Evolutionary conservation across 2,797 vertebrate species (phyloP).

Genomic region (Trachops cirrhosus): DNA sequence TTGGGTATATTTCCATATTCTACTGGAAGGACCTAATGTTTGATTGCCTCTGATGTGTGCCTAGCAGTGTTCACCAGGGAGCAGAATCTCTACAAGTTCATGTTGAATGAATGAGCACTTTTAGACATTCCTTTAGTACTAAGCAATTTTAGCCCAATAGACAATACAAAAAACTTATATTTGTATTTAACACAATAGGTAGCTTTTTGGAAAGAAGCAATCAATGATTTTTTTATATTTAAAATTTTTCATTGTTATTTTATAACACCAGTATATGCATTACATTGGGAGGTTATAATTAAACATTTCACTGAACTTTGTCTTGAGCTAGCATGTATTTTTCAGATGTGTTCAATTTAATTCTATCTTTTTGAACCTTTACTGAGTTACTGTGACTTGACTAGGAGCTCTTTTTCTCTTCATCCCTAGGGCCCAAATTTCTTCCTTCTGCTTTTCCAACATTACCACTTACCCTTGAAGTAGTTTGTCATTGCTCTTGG

Average conservation of each 20-base stretch:
- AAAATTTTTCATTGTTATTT: neutral
- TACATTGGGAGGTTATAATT: neutral
- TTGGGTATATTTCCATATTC: neutral
- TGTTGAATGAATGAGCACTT: neutral
- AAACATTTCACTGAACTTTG: neutral
- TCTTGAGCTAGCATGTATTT: neutral
- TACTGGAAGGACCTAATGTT: neutral
- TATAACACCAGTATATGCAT: neutral
- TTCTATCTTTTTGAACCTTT: neutral
- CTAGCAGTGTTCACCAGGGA: neutral
- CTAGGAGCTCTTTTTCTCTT: constrained; percentile 56
- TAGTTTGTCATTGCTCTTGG: neutral
- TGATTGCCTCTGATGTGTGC: neutral
- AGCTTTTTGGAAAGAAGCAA: neutral
- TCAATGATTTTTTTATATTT: neutral
- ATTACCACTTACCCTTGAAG: neutral
- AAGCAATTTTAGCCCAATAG: neutral
- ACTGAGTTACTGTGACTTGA: constrained; percentile 30
- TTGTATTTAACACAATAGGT: neutral
- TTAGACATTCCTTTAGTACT: neutral
- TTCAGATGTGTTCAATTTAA: neutral
- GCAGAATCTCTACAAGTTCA: neutral
- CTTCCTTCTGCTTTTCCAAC: constrained; percentile 67
- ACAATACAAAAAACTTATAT: neutral
- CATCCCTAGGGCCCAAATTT: constrained; percentile 53